Conservation (phyloP, 2,888 invertebrate species). For the Agrochola macilenta region DNA sequence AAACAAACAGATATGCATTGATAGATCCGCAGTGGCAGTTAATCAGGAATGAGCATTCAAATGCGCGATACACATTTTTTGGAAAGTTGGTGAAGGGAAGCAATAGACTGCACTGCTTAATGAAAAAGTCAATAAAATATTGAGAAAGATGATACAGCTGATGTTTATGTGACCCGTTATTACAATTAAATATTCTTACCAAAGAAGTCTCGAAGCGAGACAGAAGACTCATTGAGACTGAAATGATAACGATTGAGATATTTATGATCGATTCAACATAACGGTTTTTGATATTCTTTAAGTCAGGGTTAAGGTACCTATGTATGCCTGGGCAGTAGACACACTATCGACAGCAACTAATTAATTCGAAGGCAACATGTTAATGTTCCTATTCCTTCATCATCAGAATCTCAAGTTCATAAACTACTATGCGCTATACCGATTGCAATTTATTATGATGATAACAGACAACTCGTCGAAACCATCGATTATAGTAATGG, state of each 20-base stretch:
- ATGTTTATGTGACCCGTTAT: constrained; percentile 30
- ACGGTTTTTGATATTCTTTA: not conserved
- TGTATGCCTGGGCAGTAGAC: not conserved
- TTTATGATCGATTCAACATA: constrained; percentile 30
- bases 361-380: not conserved
- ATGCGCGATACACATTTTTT: constrained; percentile 35
- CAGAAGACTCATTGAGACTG: constrained; percentile 66
- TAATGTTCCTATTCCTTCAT: not conserved
- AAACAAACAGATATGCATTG: constrained; percentile 22
- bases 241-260: constrained; percentile 58
- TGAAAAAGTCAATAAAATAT: constrained; percentile 31
- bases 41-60: constrained; percentile 38
- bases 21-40: constrained; percentile 27
- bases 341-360: not conserved
- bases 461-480: not conserved
- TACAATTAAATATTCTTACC: constrained; percentile 64
- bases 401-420: not conserved
- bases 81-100: constrained; percentile 22
- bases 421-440: not conserved
- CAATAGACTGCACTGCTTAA: constrained; percentile 21
- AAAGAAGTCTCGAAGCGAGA: constrained; percentile 68
- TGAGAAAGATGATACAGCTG: constrained; percentile 42
- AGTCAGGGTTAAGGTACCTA: not conserved
- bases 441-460: not conserved
- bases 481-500: not conserved